phyloP scores from a whole-genome alignment of 2,113 vertebrate genomes.

The Rhea pennata region DNA sequence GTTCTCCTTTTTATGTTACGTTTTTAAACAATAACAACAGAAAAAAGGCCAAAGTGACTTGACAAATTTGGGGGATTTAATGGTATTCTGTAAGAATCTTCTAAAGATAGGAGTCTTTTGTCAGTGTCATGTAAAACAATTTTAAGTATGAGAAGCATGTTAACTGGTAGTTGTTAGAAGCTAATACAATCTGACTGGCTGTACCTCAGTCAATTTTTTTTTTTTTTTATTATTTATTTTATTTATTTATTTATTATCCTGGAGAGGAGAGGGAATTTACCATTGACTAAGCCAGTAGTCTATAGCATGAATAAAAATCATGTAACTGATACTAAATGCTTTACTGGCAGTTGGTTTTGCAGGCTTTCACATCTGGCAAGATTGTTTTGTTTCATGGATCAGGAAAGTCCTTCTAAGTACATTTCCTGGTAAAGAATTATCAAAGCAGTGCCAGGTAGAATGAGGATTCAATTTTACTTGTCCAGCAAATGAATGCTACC shows the following conservation, averaged over 20 bases:
- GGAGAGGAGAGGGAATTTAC: not conserved
- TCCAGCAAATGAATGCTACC: not conserved
- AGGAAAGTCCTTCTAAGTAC: not conserved
- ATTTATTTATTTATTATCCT: no score
- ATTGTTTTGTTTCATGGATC: not conserved
- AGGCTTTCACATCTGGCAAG: not conserved
- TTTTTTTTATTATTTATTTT: no score
- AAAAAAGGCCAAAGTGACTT: not conserved
- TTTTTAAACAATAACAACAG: not conserved
- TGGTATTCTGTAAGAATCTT: not conserved
- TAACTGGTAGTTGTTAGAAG: not conserved
- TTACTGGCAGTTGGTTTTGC: not conserved
- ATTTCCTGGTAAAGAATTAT: not conserved
- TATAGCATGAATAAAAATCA: not conserved
- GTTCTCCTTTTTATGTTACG: not conserved
- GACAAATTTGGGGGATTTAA: not conserved
- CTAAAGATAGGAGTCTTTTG: not conserved
- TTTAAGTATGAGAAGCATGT: not conserved
- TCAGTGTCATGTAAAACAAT: no score
- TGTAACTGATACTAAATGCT: not conserved
- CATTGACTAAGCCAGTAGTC: not conserved
- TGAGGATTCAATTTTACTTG: not conserved
- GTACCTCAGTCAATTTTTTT: not conserved
- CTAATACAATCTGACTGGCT: not conserved
- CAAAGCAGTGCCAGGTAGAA: not conserved